Base-by-base conservation (phyloP, 53 echinoderm and acorn worm species). In the Paracentrotus lividus region DNA sequence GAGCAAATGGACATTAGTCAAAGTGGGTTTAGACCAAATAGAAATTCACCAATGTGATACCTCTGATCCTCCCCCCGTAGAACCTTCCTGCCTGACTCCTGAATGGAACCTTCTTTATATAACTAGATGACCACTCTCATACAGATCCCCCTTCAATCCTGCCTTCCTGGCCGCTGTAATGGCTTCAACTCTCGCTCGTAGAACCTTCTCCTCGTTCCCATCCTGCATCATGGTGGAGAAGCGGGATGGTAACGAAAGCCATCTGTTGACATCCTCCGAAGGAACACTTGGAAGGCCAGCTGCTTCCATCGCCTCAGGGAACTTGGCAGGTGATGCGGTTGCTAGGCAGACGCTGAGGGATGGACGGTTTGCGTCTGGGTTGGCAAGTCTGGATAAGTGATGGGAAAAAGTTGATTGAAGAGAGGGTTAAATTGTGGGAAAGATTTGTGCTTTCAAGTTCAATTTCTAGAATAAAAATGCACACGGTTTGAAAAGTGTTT, bases 261-360 rank as follows among this genome's bases (percentile, higher is more conserved):
- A 90, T 6, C 55, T 84, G 3, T 78, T 43, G 31, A 97, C 89
- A 88, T 94, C 92, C 13, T 81, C 85, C 21, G 90, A 90, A 27
- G 94, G 57, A n/a, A 61, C 77, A 27, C 90, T 90, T 23, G 93
- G 84, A 38, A 97, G 90, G 34, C 94, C 95, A 60, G 97, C 97
- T 34, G 95, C 95, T 31, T 68, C 14, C 75, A 91, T 10, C 42
- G 96, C 96, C 88, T 97, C 97, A 6, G 97, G 97, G 59, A 98
- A 98, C 93, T 98, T 98, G 45, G 95, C 98, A 1, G 98, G 98
- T 29, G 96, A 95, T 27, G 96, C 97, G 1, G 97, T 96, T 24
- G 98, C 96, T 40, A 98, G 53, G 78, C 78, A 92, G 40, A 92
- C 54, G 16, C 77, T 52, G 78, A 78, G 34, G 78, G 92, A 77